Evolutionary conservation across 2,888 invertebrate genomes (phyloP), one percentile per base, ranked within the genome.

Genomic region (Bellardia bayeri): DNA sequence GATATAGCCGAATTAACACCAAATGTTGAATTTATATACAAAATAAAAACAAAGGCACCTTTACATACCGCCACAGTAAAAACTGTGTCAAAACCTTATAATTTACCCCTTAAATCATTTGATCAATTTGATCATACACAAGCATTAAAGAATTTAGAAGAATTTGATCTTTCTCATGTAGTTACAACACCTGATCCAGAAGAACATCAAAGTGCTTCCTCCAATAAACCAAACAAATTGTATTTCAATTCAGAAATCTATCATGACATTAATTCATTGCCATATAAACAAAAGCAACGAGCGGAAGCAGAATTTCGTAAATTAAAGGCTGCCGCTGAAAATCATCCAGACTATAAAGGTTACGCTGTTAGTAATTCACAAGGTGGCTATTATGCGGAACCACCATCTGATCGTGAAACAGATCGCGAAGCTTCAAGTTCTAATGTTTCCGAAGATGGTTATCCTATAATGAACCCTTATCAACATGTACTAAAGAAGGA

Each of bases 241-340:
- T 93, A 92, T 42, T 93, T 94, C 74, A 93, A 93, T 79, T 92
- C 93, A 0, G 93, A 94, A 54, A 93, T 93, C 56, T 94, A 94
- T 88, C 93, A 92, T 30, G 94, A 94, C 83, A 93, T 94, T 49
- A 94, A 94, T 81, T 92, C 93, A 1, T 78, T 94, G 79, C 93
- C 93, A 0, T 92, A 91, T 74, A 93, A 93, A 81, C 90, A 91
- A 1, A 92, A 93, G 14, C 89, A 88, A 6, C 71, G 75, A 6
- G 79, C 68, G 0, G 75, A 88, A 58, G 82, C 85, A 1, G 91
- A 92, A 16, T 86, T 45, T 51, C 80, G 80, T 37, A 91, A 92
- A 68, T 45, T 90, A 2, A 90, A 91, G 78, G 58, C 88, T 3
- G 90, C 90, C 3, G 76, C 89, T 9, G 90, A 86, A 42, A 89